Conservation (phyloP, 2,888 invertebrate genomes). For the Junonia oenone region DNA sequence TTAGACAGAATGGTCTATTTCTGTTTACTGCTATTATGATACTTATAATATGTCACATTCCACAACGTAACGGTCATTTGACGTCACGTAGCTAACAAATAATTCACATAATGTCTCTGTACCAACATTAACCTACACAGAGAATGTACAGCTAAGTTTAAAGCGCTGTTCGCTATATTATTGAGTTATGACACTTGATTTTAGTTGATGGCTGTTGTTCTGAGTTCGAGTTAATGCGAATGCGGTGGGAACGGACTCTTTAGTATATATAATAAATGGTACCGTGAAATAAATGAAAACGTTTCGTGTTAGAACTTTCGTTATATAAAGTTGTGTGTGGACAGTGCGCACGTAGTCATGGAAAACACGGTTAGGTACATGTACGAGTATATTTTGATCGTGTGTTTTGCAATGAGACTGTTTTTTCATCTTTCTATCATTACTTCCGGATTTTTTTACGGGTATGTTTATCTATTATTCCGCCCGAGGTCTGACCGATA, state of each 20-base stretch:
- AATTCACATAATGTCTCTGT: not conserved
- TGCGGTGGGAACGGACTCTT: not conserved
- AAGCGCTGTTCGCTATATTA: conserved; percentile 24
- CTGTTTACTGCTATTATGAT: no score
- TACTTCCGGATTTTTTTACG: no score
- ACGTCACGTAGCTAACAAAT: not conserved
- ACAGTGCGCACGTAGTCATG: no score
- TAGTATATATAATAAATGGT: not conserved
- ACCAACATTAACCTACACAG: not conserved
- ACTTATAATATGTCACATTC: no score
- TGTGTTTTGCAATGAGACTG: no score
- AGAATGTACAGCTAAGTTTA: conserved; percentile 18
- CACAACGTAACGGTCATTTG: not conserved
- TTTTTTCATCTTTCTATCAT: no score
- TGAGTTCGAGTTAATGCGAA: conserved; percentile 7
- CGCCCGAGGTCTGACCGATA: no score
- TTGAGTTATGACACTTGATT: conserved; percentile 32
- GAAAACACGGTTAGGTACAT: no score
- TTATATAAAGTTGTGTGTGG: no score
- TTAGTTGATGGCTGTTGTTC: conserved; percentile 28
- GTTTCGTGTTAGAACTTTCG: not conserved
- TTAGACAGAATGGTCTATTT: no score
- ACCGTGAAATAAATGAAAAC: not conserved
- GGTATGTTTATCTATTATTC: no score
- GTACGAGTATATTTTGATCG: no score